A percentile compares a stretch with the other conserved stretches of the same genome.
Evolutionary conservation across 2,113 vertebrate genomes (phyloP).

Genomic region (Amphiprion percula): DNA sequence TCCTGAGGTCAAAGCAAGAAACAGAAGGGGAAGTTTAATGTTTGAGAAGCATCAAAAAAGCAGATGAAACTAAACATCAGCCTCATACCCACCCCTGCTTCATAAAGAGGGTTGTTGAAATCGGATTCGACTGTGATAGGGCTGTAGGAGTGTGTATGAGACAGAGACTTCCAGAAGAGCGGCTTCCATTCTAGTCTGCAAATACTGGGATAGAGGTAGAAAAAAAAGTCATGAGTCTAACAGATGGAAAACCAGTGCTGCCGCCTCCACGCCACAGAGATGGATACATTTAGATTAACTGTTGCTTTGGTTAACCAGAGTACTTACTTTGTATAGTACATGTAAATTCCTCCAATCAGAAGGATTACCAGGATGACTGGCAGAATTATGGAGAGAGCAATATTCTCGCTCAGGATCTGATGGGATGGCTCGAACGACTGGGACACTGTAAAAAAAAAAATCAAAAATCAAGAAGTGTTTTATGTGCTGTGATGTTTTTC

Average conservation of each 20-base stretch:
- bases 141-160: constrained; percentile 93
- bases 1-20: constrained; percentile 81
- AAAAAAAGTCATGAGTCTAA: background rate
- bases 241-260: background rate
- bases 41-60: background rate
- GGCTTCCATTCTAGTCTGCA: constrained; percentile 92
- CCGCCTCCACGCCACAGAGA: background rate
- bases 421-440: constrained; percentile 90
- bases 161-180: constrained; percentile 91
- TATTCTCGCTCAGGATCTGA: constrained; percentile 92
- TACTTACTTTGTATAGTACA: constrained; percentile 95
- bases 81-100: constrained; percentile 88
- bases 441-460: constrained; percentile 83
- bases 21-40: background rate
- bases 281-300: background rate
- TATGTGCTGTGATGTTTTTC: background rate
- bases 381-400: constrained; percentile 92
- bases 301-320: background rate
- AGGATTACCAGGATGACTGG: constrained; percentile 92
- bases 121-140: constrained; percentile 94
- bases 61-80: background rate
- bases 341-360: constrained; percentile 93
- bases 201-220: constrained; percentile 69
- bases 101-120: constrained; percentile 95
- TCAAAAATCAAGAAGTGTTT: background rate